Conservation (phyloP, 2,888 invertebrate genomes). For the Epinotia brunnichana region DNA sequence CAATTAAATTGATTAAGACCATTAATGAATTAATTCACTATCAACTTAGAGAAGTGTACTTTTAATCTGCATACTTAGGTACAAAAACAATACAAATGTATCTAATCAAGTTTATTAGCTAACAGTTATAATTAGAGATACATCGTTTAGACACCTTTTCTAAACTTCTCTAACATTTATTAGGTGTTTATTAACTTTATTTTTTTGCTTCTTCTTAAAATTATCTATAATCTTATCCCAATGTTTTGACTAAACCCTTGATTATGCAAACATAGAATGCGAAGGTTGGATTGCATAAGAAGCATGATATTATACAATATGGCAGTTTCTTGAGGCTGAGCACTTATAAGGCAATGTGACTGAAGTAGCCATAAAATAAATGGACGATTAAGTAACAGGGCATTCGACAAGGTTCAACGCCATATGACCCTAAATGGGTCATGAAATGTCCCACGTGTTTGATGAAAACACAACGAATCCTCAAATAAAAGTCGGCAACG, state of each 20-base stretch:
- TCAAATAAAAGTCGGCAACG: too few relatives aligned
- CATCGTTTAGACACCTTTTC: too few relatives aligned
- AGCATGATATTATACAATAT: conserved; percentile 20
- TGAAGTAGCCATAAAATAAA: background rate
- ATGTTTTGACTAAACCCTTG: conserved; percentile 7
- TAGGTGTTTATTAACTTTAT: too few relatives aligned
- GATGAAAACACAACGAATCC: background rate
- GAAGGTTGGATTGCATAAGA: conserved; percentile 33
- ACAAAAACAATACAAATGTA: too few relatives aligned
- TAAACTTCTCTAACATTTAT: too few relatives aligned
- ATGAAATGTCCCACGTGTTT: background rate
- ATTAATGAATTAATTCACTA: background rate
- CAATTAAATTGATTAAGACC: background rate
- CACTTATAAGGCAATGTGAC: conserved; percentile 12
- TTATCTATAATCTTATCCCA: too few relatives aligned
- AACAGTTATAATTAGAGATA: too few relatives aligned
- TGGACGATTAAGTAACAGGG: background rate
- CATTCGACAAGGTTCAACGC: background rate
- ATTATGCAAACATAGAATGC: conserved; percentile 2
- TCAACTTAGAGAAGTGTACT: too few relatives aligned
- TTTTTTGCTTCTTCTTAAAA: background rate
- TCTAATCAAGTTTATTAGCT: too few relatives aligned
- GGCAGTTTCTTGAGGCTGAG: conserved; percentile 4
- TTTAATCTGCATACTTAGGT: too few relatives aligned
- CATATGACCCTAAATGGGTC: background rate